Percentiles rank a stretch among this genome's conserved stretches.
Evolutionary conservation across 2,888 invertebrate species (phyloP).

Genomic region (Auanema freiburgensis): DNA sequence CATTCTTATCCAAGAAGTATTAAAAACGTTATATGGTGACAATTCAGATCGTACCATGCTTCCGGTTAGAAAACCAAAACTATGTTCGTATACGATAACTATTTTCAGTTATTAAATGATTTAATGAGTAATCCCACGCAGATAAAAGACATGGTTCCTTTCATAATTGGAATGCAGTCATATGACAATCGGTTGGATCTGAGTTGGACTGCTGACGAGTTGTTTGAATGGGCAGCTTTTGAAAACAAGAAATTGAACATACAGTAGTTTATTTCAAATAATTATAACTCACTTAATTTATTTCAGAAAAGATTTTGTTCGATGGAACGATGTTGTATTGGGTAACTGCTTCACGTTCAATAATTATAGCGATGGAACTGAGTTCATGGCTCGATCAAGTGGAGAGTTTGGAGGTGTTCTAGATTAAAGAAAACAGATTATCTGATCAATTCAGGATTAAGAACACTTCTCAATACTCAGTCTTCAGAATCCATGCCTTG

Average conservation of each 20-base stretch:
- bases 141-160: conserved; percentile 48
- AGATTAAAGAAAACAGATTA: too few relatives aligned
- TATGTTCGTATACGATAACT: not conserved
- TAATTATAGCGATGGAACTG: conserved; percentile 8
- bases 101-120: conserved; percentile 42
- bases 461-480: conserved; percentile 34
- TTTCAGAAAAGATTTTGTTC: conserved; percentile 29
- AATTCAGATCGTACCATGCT: conserved; percentile 29
- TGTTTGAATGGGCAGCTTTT: conserved; percentile 47
- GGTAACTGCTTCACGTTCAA: conserved; percentile 55
- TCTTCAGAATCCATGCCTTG: conserved; percentile 45
- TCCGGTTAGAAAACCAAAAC: conserved; percentile 11
- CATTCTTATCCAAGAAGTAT: conserved; percentile 29
- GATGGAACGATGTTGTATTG: conserved; percentile 46
- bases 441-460: conserved; percentile 20
- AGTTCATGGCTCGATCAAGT: too few relatives aligned
- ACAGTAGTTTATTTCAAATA: conserved; percentile 12
- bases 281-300: not conserved
- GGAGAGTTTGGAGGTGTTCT: too few relatives aligned
- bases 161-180: conserved; percentile 29
- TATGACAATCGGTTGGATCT: conserved; percentile 21
- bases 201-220: conserved; percentile 41
- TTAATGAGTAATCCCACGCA: conserved; percentile 37
- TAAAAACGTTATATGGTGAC: conserved; percentile 34
- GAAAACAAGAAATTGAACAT: conserved; percentile 37